Conservation (phyloP, 2,113 vertebrate genomes). For the Gavia stellata region DNA sequence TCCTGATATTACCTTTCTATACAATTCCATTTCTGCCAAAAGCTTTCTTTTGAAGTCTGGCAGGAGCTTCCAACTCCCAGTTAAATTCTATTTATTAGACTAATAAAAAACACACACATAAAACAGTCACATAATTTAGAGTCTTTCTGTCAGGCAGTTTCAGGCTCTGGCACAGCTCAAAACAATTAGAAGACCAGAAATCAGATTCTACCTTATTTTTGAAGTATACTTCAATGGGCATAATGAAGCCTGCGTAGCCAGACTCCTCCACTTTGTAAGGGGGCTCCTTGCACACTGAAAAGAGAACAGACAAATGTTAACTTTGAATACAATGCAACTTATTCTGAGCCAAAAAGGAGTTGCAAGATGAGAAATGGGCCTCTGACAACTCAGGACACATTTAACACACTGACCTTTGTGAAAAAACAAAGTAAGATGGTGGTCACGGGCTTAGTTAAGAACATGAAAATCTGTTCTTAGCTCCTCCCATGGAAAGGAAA, state of each 20-base stretch:
- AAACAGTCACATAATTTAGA: slow-evolving; percentile 39
- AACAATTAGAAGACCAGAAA: slow-evolving; percentile 49
- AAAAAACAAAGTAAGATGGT: background rate
- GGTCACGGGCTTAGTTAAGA: background rate
- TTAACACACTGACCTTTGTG: background rate
- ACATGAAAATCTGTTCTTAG: background rate
- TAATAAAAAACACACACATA: slow-evolving; percentile 62
- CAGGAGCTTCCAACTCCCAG: slow-evolving; percentile 49
- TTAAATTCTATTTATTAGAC: slow-evolving; percentile 59
- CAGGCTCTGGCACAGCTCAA: slow-evolving; percentile 51
- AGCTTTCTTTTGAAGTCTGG: slow-evolving; percentile 50
- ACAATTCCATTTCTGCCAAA: slow-evolving; percentile 24
- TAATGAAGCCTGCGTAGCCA: slow-evolving; percentile 97
- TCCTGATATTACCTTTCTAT: slow-evolving; percentile 27
- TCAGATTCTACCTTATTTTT: slow-evolving; percentile 89
- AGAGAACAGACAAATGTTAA: slow-evolving; percentile 32
- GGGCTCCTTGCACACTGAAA: slow-evolving; percentile 96
- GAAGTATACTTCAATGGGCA: slow-evolving; percentile 99
- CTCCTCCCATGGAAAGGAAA: slow-evolving; percentile 45
- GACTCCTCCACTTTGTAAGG: slow-evolving; percentile 99
- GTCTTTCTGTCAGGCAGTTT: slow-evolving; percentile 35
- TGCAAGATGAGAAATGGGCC: background rate
- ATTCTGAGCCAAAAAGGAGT: background rate
- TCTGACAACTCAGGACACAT: background rate
- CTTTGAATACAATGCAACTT: background rate